Evolutionary conservation across 2,113 vertebrate genomes (phyloP).

Genomic region (Chaenocephalus aceratus): DNA sequence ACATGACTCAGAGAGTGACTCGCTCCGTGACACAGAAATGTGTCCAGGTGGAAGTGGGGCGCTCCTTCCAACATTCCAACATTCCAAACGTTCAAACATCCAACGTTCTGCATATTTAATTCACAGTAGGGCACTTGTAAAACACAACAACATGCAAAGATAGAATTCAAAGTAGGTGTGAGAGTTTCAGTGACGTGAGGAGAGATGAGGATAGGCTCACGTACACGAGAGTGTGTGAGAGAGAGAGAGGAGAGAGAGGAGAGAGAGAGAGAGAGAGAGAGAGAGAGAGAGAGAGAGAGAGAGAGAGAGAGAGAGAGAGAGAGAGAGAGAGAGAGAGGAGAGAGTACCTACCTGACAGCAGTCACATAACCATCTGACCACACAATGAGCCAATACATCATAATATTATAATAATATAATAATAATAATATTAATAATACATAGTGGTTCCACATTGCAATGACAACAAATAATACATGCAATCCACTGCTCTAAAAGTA

Average conservation of each 20-base stretch:
- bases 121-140: no score
- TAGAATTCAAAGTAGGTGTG: conserved; percentile 49
- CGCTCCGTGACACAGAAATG: background rate
- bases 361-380: conserved; percentile 65
- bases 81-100: background rate
- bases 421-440: no score
- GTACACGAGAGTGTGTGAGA: background rate
- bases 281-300: no score
- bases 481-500: no score
- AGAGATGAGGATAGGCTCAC: conserved; percentile 23
- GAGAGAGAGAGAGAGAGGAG: no score
- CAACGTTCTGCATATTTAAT: no score
- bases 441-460: no score
- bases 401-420: background rate
- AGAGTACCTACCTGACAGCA: conserved; percentile 66
- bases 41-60: background rate
- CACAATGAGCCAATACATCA: conserved; percentile 36
- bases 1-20: background rate
- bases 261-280: no score
- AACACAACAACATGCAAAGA: conserved; percentile 44
- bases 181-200: conserved; percentile 1
- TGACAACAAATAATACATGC: no score
- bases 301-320: no score
- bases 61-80: no score
- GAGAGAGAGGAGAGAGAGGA: no score